These are phyloP conservation scores for Myxocyprinus asiaticus DNA, from an alignment of 2,113 vertebrate genomes.

Conservation along the genomic window DNA sequence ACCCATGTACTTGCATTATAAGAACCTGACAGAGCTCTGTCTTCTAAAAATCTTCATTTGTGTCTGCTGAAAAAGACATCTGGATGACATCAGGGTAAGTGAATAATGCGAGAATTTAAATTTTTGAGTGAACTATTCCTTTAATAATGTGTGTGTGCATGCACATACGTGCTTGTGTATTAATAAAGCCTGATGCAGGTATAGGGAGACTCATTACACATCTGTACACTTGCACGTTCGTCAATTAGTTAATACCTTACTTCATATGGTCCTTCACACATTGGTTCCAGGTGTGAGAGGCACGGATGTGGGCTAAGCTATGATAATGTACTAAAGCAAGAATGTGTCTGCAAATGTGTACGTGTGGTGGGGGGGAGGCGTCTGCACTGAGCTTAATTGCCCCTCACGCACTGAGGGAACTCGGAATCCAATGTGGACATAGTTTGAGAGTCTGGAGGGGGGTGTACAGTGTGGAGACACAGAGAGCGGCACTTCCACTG, in stretches of 20 bases:
- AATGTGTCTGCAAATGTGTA: conserved; percentile 48
- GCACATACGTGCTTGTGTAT: conserved; percentile 26
- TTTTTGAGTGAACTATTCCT: background rate
- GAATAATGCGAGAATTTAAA: too few species aligned
- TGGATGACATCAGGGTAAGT: too few species aligned
- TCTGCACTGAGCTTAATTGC: conserved; percentile 59
- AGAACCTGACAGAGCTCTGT: too few species aligned
- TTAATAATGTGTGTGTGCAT: conserved; percentile 1
- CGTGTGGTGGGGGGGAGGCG: conserved; percentile 40
- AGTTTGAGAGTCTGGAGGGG: conserved; percentile 50
- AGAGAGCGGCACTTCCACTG: conserved; percentile 41
- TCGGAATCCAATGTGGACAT: conserved; percentile 49
- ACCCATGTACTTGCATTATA: too few species aligned
- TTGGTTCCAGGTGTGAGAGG: conserved; percentile 65
- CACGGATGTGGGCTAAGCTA: conserved; percentile 44
- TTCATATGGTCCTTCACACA: conserved; percentile 61
- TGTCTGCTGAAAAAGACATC: too few species aligned
- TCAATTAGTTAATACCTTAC: conserved; percentile 43
- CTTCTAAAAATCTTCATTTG: too few species aligned
- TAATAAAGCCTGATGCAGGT: conserved; percentile 54
- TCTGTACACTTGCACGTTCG: conserved; percentile 11
- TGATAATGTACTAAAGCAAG: conserved; percentile 59
- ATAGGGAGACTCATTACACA: conserved; percentile 58
- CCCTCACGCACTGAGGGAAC: conserved; percentile 47
- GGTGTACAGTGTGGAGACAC: conserved; percentile 52